phyloP scores from a whole-genome alignment of 2,797 vertebrate genomes.

The Halcyon leucocephala region DNA sequence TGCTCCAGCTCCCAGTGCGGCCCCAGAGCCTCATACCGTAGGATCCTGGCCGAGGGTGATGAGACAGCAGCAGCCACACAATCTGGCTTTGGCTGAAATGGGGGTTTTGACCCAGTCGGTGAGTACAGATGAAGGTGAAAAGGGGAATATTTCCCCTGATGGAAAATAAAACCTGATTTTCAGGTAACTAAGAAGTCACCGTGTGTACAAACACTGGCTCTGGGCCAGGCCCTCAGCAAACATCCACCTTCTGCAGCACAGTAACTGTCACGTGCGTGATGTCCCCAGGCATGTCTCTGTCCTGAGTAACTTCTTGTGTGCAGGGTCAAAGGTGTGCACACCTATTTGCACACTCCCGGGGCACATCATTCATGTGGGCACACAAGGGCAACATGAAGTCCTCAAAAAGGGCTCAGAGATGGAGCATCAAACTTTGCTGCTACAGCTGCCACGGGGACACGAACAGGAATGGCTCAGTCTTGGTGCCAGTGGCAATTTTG shows the following conservation, averaged over 20 bases:
- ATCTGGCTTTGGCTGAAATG: neutral
- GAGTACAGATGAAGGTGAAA: neutral
- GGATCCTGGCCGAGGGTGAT: neutral
- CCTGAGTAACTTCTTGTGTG: neutral
- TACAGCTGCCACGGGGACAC: fast-evolving
- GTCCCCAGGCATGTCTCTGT: neutral
- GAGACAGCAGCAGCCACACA: neutral
- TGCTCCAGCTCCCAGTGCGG: neutral
- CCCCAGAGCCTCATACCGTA: fast-evolving
- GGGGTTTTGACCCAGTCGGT: fast-evolving
- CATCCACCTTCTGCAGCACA: fast-evolving
- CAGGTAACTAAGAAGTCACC: neutral
- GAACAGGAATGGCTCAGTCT: neutral
- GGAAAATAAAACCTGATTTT: neutral
- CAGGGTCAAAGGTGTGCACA: fast-evolving
- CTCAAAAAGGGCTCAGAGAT: neutral
- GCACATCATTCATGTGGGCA: fast-evolving
- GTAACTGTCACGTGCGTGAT: fast-evolving
- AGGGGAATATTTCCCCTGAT: neutral
- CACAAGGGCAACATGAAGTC: neutral
- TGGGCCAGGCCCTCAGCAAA: neutral
- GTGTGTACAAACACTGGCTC: neutral
- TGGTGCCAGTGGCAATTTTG: neutral
- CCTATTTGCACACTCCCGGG: fast-evolving
- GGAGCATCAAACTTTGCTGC: fast-evolving